Evolutionary conservation across 1,140 invertebrate genomes (phyloP).

Genomic region (Nasonia longicornis): DNA sequence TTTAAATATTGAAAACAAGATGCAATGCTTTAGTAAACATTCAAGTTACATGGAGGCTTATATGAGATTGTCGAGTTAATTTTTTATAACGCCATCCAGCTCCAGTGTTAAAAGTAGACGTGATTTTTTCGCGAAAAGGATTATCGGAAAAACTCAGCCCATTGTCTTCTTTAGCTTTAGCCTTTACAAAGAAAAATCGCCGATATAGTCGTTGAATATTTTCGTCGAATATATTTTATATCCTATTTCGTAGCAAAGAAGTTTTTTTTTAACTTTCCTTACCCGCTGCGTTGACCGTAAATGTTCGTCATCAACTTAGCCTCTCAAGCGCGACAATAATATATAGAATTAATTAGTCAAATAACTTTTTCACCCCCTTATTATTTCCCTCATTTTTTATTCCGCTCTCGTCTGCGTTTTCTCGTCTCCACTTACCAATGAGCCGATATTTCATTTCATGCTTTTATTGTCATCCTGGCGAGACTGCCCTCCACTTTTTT

Average conservation of each 20-base stretch:
- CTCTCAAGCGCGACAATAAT: not conserved
- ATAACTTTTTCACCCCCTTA: not conserved
- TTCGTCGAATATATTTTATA: not conserved
- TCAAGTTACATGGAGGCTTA: not conserved
- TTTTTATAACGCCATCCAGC: not conserved
- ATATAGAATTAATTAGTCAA: conserved; percentile 27
- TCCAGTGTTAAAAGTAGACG: not conserved
- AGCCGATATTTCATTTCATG: conserved; percentile 8
- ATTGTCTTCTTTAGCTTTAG: not conserved
- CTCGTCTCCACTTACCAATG: conserved; percentile 14
- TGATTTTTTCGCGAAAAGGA: not conserved
- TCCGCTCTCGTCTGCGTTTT: not conserved
- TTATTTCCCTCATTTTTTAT: conserved; percentile 19
- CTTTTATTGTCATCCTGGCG: conserved; percentile 1
- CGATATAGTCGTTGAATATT: not conserved
- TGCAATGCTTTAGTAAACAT: too few species aligned
- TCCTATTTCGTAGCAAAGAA: not conserved
- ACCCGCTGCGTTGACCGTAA: not conserved
- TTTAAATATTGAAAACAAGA: not conserved
- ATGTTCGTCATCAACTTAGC: not conserved
- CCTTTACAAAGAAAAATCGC: not conserved
- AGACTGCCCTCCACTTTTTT: not conserved
- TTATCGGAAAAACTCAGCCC: not conserved
- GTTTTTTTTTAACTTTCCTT: not conserved
- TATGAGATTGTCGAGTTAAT: not conserved